A percentile compares a stretch with the other conserved stretches of the same genome.
These are phyloP conservation scores for Lepilemur septentrionalis DNA, from an alignment of 2,797 vertebrate genomes.

Conservation along the genomic window DNA sequence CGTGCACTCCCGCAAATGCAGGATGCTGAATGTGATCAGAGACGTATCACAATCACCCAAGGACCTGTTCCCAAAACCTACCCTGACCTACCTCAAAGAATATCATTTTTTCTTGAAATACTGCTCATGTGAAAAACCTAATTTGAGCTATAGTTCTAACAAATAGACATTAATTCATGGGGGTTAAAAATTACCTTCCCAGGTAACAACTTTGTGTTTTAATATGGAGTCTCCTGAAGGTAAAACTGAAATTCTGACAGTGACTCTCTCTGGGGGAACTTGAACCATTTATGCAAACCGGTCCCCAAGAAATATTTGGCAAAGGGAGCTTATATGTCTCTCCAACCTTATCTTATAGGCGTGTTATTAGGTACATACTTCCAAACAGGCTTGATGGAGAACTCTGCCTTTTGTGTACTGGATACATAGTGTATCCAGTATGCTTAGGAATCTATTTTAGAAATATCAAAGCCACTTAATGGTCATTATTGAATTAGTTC, in stretches of 20 bases:
- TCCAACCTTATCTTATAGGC: not conserved
- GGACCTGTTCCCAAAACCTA: not conserved
- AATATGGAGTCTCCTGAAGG: constrained; percentile 23
- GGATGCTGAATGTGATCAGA: too few relatives aligned
- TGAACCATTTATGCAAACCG: not conserved
- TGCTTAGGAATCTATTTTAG: not conserved
- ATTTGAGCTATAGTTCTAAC: constrained; percentile 44
- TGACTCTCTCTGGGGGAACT: not conserved
- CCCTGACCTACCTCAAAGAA: not conserved
- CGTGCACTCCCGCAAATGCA: not conserved
- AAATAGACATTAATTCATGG: not conserved
- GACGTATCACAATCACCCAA: too few relatives aligned
- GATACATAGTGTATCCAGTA: not conserved
- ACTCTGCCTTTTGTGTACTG: not conserved
- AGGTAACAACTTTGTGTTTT: constrained; percentile 28
- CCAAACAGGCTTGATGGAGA: not conserved
- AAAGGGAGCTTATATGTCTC: not conserved
- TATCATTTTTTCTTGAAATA: not conserved
- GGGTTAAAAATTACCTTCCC: constrained; percentile 57
- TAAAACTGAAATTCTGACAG: not conserved
- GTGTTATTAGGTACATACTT: not conserved
- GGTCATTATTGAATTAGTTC: not conserved
- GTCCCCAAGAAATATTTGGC: not conserved
- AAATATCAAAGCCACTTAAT: not conserved
- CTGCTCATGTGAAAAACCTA: not conserved